These are phyloP conservation scores for Labia minor DNA, from an alignment of 2,888 invertebrate genomes.

Conservation along the genomic window DNA sequence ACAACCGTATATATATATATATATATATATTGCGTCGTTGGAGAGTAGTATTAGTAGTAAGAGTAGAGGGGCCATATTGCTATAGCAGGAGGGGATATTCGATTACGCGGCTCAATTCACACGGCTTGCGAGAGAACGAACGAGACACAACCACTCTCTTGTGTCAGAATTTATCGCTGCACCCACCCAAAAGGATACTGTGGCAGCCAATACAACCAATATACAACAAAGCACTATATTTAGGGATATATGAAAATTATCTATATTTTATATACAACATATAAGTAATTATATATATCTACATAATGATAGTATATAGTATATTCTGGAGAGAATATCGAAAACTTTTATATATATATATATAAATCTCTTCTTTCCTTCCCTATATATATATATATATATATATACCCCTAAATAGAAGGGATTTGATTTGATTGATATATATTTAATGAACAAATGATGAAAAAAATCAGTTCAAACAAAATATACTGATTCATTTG, in stretches of 20 bases:
- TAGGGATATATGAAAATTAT: neutral
- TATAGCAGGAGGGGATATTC: neutral
- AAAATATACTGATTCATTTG: too few relatives aligned
- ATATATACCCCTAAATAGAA: neutral
- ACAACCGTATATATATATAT: too few relatives aligned
- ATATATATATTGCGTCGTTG: too few relatives aligned
- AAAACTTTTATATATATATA: too few relatives aligned
- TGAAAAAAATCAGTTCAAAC: too few relatives aligned
- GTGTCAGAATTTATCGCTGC: neutral
- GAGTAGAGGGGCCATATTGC: neutral
- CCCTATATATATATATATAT: neutral
- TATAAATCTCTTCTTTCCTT: neutral
- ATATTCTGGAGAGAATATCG: too few relatives aligned
- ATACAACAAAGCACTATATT: too few relatives aligned
- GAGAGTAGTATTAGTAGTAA: neutral
- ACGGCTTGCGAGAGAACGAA: neutral
- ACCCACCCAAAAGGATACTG: neutral
- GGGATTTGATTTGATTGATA: neutral
- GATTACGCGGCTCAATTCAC: conserved; percentile 13
- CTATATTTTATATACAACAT: neutral
- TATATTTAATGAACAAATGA: neutral
- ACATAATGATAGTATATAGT: too few relatives aligned
- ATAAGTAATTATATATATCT: too few relatives aligned
- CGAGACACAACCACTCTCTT: neutral
- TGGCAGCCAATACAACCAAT: neutral